phyloP scores from a whole-genome alignment of 2,113 vertebrate species.

The Apteryx mantelli region DNA sequence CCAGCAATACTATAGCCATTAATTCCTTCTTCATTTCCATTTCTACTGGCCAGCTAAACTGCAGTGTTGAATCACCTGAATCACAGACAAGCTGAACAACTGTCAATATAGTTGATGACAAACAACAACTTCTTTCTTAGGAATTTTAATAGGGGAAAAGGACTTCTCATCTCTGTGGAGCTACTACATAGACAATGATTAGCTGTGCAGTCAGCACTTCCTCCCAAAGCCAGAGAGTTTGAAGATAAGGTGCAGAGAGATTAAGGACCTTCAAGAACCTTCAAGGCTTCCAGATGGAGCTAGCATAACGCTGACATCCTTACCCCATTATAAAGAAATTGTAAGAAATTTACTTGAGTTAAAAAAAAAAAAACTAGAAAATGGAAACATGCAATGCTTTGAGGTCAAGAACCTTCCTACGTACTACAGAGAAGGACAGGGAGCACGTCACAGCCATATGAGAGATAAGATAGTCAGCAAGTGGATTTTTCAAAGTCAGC shows the following conservation, averaged over 20 bases:
- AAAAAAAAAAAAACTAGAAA: neutral
- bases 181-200: neutral
- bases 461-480: neutral
- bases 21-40: neutral
- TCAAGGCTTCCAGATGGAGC: neutral
- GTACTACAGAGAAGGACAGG: neutral
- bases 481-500: neutral
- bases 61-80: neutral
- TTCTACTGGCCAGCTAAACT: accelerated
- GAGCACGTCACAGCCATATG: neutral
- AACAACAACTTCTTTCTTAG: neutral
- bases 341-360: neutral
- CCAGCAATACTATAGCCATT: neutral
- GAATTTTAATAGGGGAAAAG: neutral
- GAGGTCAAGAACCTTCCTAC: neutral
- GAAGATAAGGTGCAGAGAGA: constrained; percentile 11
- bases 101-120: neutral
- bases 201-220: neutral
- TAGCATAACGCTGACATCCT: neutral
- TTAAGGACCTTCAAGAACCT: neutral
- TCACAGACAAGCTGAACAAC: neutral
- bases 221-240: neutral
- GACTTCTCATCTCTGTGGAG: neutral
- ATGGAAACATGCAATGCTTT: neutral
- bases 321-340: neutral